Evolutionary conservation across 2,113 vertebrate species (phyloP).

Genomic region (Pardalotus punctatus): DNA sequence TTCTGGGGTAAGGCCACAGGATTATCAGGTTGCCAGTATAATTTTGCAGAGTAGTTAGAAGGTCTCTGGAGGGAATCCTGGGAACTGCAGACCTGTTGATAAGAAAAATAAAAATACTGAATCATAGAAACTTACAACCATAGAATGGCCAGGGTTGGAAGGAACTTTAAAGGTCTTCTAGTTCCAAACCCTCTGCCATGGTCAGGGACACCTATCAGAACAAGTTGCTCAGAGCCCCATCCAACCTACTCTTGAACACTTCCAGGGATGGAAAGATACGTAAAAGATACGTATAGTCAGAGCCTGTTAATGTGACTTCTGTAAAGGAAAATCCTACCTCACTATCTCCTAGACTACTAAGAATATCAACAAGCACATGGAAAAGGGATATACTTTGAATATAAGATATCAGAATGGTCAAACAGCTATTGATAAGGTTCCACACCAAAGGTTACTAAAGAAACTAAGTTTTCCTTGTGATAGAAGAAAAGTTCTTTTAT

Average conservation of each 20-base stretch:
- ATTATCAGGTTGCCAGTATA: not conserved
- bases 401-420: not conserved
- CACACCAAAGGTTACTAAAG: not conserved
- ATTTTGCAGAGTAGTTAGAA: not conserved
- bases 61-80: not conserved
- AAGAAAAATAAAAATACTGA: not conserved
- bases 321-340: not conserved
- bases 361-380: not conserved
- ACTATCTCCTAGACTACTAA: not conserved
- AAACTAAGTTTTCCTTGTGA: not conserved
- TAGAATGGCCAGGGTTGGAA: not conserved
- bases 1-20: not conserved
- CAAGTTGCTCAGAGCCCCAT: not conserved
- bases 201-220: not conserved
- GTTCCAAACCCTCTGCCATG: not conserved
- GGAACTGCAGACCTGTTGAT: not conserved
- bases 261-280: not conserved
- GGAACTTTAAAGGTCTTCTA: not conserved
- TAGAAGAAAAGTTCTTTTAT: not conserved
- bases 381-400: not conserved
- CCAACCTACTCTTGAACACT: not conserved
- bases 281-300: not conserved
- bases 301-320: not conserved
- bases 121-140: not conserved
- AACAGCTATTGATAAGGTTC: conserved; percentile 34